Percentiles rank a stretch among this genome's conserved stretches.
These are phyloP conservation scores for Gambusia affinis DNA, from an alignment of 2,113 vertebrate species.

Conservation along the genomic window DNA sequence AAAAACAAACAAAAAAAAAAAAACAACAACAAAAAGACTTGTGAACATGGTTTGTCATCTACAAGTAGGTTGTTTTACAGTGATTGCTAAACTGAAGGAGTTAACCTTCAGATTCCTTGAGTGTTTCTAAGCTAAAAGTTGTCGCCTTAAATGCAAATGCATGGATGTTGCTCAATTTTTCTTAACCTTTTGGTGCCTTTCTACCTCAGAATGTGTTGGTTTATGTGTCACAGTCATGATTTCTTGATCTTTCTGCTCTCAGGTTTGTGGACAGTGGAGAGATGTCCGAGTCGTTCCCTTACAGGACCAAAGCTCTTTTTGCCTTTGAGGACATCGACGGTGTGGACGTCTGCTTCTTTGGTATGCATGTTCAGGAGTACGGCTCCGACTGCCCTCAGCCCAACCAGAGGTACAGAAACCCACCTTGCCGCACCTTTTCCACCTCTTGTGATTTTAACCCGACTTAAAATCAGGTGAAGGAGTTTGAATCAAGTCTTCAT, in stretches of 20 bases:
- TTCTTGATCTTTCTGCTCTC: constrained; percentile 1
- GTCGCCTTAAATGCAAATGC: background rate
- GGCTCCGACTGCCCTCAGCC: constrained; percentile 96
- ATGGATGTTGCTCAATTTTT: background rate
- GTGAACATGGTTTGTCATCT: no score
- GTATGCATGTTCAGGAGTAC: constrained; percentile 98
- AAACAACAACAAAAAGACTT: background rate
- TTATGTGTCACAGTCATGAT: background rate
- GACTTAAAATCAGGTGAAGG: no score
- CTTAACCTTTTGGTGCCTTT: background rate
- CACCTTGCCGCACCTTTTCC: background rate
- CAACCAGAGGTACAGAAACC: constrained; percentile 89
- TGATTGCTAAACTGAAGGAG: background rate
- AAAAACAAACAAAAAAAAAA: background rate
- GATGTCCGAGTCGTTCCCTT: constrained; percentile 97
- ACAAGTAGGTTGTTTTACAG: background rate
- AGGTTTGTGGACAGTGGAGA: constrained; percentile 98
- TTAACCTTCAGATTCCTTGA: background rate
- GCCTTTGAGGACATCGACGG: constrained; percentile 98
- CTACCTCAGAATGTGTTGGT: background rate
- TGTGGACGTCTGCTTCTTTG: constrained; percentile 96
- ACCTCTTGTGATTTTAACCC: background rate
- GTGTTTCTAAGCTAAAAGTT: no score
- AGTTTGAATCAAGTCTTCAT: background rate
- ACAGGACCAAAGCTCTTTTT: constrained; percentile 98